Evolutionary conservation across 2,113 vertebrate genomes (phyloP), one percentile per base, ranked within the genome.

Genomic region (Tragelaphus imberbis): DNA sequence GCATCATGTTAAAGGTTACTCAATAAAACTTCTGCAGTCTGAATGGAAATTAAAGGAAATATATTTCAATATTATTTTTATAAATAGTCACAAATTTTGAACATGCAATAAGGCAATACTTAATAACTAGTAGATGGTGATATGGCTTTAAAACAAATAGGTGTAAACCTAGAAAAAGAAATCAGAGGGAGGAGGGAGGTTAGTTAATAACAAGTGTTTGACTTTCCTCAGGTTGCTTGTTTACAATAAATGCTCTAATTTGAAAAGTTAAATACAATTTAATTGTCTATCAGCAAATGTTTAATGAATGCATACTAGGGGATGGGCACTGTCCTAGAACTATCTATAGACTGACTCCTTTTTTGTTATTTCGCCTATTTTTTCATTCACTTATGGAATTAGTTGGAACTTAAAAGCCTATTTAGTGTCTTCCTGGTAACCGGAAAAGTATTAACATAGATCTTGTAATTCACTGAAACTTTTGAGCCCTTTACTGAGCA

Each of bases 11-110:
- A 95, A 97, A 68, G 96, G 61, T 90, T 53, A 30, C 53, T 96
- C 33, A 75, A 84, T 79, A 96, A 91, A 91, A 28, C 53, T 40
- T 90, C 56, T 87, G 63, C 97, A 44, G 21, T 58, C 40, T 86
- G 23, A 61, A 95, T 87, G 47, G 97, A 98, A 97, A 97, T 58
- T 6, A 93, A 97, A 75, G 27, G 40, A 51, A 97, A 97, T 81
- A 36, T 44, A 40, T 84, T 63, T 97, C 88, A 79, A 68, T 93
- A 56, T 44, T 21, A 58, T 1, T 88, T 97, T 98, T 97, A 87
- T 93, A 87, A 96, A 92, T 56, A 81, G 85, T 77, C 86, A 51
- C 82, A 59, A 84, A 89, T 85, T 88, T 92, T 97, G 7, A 3
- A 90, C n/a, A 56, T 85, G 65, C 19, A 9, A 1, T 65, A 91